A percentile compares a stretch with the other conserved stretches of the same genome.
Conservation (phyloP, 2,888 invertebrate genomes). For the Blomia tropicalis region DNA sequence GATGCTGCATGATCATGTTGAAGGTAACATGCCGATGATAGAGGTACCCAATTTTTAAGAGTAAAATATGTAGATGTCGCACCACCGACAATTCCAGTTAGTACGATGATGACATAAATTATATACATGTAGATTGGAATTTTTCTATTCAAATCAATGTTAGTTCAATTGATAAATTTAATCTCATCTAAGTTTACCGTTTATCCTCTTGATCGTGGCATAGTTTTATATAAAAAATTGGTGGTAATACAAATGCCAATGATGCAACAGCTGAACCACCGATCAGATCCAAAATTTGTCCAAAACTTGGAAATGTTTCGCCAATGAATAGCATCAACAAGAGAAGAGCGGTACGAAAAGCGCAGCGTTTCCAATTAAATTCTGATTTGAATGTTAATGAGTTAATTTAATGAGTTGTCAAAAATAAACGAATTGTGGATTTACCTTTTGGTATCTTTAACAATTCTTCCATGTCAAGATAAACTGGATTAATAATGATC, state of each 20-base stretch:
- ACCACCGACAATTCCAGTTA: background rate
- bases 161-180: too few relatives aligned
- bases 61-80: background rate
- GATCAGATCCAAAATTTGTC: conserved; percentile 65
- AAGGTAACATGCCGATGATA: background rate
- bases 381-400: too few relatives aligned
- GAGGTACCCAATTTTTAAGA: background rate
- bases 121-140: background rate
- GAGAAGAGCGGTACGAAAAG: background rate
- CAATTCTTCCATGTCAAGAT: conserved; percentile 61
- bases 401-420: too few relatives aligned
- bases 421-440: background rate
- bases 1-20: too few relatives aligned
- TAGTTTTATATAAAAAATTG: background rate
- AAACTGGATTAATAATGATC: conserved; percentile 53
- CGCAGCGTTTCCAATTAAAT: conserved; percentile 11
- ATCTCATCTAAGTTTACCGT: too few relatives aligned
- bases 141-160: too few relatives aligned
- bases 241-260: background rate
- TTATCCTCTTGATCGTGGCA: background rate
- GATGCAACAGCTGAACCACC: conserved; percentile 70
- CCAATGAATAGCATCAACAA: background rate
- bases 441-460: conserved; percentile 55
- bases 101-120: background rate
- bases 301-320: conserved; percentile 46